Base-by-base conservation (phyloP, 2,888 invertebrate genomes). In the Acanthosepion esculentum region DNA sequence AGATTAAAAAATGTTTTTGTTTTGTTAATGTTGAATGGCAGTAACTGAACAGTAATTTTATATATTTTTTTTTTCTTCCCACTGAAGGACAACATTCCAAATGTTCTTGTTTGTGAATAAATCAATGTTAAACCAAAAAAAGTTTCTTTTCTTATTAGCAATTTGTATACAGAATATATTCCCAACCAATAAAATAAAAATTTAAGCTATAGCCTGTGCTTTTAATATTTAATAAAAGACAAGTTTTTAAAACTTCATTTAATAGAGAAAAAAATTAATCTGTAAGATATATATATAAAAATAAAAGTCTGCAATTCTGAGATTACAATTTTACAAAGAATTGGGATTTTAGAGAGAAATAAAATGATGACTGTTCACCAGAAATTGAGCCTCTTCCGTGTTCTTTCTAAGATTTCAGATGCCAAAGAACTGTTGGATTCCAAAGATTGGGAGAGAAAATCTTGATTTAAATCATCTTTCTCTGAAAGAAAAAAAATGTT, bases 401-500 rank as follows among this genome's bases (percentile, higher is more conserved):
- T 97, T 92, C 97, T 95, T 94, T 97, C 97, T 15, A 97, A 96
- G 23, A 96, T 96, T 92, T 97, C 97, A 1, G 97, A 97, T 5
- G 97, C 97, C 93, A 97, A 95, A 53, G 97, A 97, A 92, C 96
- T 96, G 95, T 97, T 97, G 26, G 97, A 97, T 6, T 97, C 97
- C 15, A 97, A 95, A 55, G 97, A 97, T 95, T 96, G 95, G 20
- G 96, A 95, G 50, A 97, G 97, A 33, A 96, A 94, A 6, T 97
- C 97, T 23, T 96, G 91, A 20, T 78, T 95, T 41, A 92, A 94
- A 41, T 95, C 95, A 50, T 93, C 91, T 33, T 95, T 94, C 12
- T 95, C 95, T 6, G 95, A 94, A 26, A 95, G 78, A 50, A 78
- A 33, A 59, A 94, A 94, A 94, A 94, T 41, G 41, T 41, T 41